Evolutionary conservation across 2,113 vertebrate species (phyloP), one percentile per base, ranked within the genome.

Genomic region (Nothobranchius kuhntae): DNA sequence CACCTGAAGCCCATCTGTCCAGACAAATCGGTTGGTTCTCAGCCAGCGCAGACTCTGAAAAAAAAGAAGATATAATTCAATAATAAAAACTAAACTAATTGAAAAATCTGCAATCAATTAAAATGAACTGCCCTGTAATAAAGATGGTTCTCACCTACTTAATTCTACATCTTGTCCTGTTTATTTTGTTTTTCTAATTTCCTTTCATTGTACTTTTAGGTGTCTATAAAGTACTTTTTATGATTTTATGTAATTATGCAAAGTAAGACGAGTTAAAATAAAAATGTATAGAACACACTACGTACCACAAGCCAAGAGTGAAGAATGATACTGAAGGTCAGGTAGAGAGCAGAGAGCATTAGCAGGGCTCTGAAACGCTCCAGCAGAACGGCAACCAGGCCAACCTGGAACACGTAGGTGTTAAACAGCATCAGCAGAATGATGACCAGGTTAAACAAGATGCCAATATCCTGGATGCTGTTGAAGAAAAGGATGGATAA

Each of bases 341-440:
- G 70, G 82, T 98, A 97, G 72, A 94, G 73, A 0, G 87, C 92
- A 0, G 94, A 94, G 47, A 96, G 87, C 71, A 95, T 17, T 72
- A 98, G 94, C 74, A 95, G 93, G 0, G 93, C 92, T 81, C 95
- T 95, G 89, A 98, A 98, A 1, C 96, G 95, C 38, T 94, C 94
- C 83, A 96, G 91, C 0, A 98, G 91, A 1, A 98, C 89, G 36
- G 87, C 95, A 30, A 98, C 94, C 79, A 98, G 84, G 9, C 96
- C 96, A 0, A 96, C 95, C 88, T 96, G 96, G 93, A 98, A 98
- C 47, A 98, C 92, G 89, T 95, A 98, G 71, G 96, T 98, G 92
- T 96, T 98, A 86, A 98, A 98, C 86, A 98, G 94, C 96, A 97
- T 97, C 89, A 98, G 89, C 89, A 98, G 95, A 61, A 98, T 68